Conservation (phyloP, 2,888 invertebrate genomes). For the Gandaritis pyraliata region DNA sequence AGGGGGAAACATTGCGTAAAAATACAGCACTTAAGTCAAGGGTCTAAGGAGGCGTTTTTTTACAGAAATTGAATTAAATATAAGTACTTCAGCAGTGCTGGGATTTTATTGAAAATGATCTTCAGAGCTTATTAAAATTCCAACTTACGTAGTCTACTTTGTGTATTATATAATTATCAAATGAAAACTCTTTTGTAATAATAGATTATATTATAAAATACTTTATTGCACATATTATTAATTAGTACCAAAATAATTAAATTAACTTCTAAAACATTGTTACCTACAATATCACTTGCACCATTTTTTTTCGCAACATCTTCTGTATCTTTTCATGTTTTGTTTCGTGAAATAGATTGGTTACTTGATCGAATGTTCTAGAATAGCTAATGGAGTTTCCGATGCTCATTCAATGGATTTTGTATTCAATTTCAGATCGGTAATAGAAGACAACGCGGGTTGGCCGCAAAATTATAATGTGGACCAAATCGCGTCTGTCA, state of each 20-base stretch:
- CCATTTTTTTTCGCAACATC: too few species aligned
- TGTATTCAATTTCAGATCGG: constrained; percentile 71
- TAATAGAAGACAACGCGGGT: constrained; percentile 83
- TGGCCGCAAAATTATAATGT: constrained; percentile 81
- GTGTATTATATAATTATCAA: too few species aligned
- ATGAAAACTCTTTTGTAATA: too few species aligned
- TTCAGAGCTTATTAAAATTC: background rate
- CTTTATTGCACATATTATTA: too few species aligned
- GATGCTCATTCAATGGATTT: constrained; percentile 23
- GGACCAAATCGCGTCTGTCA: constrained; percentile 81
- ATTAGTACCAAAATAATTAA: too few species aligned
- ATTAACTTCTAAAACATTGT: too few species aligned
- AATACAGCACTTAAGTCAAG: constrained; percentile 25
- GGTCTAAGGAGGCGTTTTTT: constrained; percentile 5
- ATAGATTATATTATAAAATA: too few species aligned
- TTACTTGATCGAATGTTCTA: constrained; percentile 11
- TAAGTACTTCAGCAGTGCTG: background rate
- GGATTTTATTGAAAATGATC: background rate
- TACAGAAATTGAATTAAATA: constrained; percentile 7
- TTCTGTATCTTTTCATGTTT: too few species aligned
- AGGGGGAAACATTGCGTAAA: constrained; percentile 27
- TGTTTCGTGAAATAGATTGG: too few species aligned
- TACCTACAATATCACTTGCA: too few species aligned
- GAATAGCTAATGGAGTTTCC: constrained; percentile 19
- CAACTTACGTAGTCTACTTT: background rate